phyloP scores from a whole-genome alignment of 2,797 vertebrate genomes.

The Distichodus sexfasciatus region DNA sequence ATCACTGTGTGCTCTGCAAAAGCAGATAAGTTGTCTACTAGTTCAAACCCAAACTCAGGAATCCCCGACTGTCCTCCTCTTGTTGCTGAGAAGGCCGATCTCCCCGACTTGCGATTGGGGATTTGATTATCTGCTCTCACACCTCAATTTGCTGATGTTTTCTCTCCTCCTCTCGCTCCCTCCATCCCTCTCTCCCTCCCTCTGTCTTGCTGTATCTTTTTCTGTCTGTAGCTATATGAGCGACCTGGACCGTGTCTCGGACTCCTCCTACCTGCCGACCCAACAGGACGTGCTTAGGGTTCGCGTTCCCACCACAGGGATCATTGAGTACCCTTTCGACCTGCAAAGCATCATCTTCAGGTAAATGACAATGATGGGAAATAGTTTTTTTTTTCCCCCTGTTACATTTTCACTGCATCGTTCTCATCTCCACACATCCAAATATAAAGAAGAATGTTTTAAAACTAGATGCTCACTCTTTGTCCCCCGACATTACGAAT shows the following conservation, averaged over 20 bases:
- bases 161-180: constrained; percentile 58
- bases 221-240: constrained; percentile 79
- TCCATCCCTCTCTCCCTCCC: constrained; percentile 51
- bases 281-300: constrained; percentile 85
- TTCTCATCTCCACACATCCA: too few species aligned
- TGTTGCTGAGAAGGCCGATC: not conserved
- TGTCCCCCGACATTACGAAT: too few species aligned
- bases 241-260: constrained; percentile 81
- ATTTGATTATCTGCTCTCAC: constrained; percentile 55
- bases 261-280: constrained; percentile 78
- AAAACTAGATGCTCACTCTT: too few species aligned
- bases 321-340: constrained; percentile 84
- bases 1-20: too few species aligned
- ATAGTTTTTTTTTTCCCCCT: constrained; percentile 11
- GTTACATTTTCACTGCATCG: constrained; percentile 7
- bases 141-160: constrained; percentile 47
- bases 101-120: constrained; percentile 44
- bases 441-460: too few species aligned
- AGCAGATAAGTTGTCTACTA: too few species aligned
- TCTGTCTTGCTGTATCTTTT: constrained; percentile 57
- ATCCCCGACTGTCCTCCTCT: not conserved
- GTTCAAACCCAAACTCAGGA: not conserved
- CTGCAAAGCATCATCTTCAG: constrained; percentile 88
- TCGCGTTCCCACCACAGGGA: constrained; percentile 83
- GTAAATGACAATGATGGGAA: constrained; percentile 62